Conservation (phyloP, 2,797 vertebrate species). For the Hypotaenidia philippensis region DNA sequence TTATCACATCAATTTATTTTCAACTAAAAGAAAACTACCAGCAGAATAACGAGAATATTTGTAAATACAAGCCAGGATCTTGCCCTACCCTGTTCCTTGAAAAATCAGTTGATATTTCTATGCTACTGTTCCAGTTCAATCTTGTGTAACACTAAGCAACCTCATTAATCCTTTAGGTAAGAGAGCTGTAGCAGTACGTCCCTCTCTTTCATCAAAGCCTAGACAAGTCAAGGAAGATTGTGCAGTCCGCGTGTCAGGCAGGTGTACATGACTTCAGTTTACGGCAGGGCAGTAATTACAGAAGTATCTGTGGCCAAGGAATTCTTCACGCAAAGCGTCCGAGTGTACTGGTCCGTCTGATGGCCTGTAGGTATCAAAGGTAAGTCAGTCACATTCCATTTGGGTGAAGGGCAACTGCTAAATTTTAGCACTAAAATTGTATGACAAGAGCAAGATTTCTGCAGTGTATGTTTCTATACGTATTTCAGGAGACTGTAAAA, state of each 20-base stretch:
- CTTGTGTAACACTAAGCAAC: background rate
- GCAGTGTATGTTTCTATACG: background rate
- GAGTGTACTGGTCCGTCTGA: background rate
- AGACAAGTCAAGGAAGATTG: background rate
- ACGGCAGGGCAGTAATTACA: background rate
- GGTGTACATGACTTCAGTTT: background rate
- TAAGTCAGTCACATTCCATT: background rate
- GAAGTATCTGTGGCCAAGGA: background rate
- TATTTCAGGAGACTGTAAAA: constrained; percentile 41
- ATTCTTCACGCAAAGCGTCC: background rate
- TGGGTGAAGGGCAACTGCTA: background rate
- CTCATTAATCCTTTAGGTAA: background rate
- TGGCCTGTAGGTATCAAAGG: background rate
- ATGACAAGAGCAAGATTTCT: background rate
- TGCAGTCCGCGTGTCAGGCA: background rate
- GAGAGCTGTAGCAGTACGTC: background rate
- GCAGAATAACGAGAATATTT: background rate
- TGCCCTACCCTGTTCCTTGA: background rate
- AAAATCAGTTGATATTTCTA: background rate
- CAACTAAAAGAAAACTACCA: background rate
- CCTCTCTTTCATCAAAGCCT: background rate
- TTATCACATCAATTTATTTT: background rate
- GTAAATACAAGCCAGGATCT: background rate
- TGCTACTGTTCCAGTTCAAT: background rate
- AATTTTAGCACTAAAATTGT: constrained; percentile 10